Percentiles rank a stretch among this genome's conserved stretches.
These are phyloP conservation scores for Villa cingulata DNA, from an alignment of 2,888 invertebrate species.

Conservation along the genomic window DNA sequence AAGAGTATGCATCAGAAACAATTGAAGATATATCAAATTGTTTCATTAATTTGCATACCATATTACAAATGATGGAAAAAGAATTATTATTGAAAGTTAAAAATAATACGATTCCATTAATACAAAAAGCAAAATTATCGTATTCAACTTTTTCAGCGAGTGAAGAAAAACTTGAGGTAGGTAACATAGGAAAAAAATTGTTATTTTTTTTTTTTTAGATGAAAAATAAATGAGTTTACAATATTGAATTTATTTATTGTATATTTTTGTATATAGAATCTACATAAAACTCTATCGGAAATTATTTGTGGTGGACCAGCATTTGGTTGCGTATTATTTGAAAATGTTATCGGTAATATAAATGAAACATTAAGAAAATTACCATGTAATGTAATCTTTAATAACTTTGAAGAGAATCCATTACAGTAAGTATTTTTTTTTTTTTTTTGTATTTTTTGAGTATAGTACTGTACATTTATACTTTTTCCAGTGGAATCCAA, in stretches of 20 bases:
- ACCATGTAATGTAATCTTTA: conserved; percentile 7
- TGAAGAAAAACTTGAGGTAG: conserved; percentile 8
- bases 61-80: conserved; percentile 26
- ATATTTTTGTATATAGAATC: background rate
- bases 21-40: conserved; percentile 22
- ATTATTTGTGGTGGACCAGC: background rate
- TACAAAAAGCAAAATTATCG: background rate
- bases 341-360: conserved; percentile 5
- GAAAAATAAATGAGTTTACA: too few species aligned
- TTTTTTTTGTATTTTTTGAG: too few species aligned
- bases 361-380: conserved; percentile 5
- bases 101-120: conserved; percentile 5
- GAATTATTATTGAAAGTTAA: conserved; percentile 21
- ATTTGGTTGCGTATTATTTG: background rate
- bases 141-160: conserved; percentile 1
- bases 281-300: background rate
- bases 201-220: too few species aligned
- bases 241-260: too few species aligned
- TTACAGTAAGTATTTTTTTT: conserved; percentile 8
- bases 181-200: background rate
- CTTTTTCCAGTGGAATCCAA: too few species aligned
- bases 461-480: too few species aligned
- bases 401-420: conserved; percentile 7
- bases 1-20: conserved; percentile 22
- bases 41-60: conserved; percentile 27